Conservation (phyloP, 92 coral and sea anemone genomes). For the Heteractis magnifica region DNA sequence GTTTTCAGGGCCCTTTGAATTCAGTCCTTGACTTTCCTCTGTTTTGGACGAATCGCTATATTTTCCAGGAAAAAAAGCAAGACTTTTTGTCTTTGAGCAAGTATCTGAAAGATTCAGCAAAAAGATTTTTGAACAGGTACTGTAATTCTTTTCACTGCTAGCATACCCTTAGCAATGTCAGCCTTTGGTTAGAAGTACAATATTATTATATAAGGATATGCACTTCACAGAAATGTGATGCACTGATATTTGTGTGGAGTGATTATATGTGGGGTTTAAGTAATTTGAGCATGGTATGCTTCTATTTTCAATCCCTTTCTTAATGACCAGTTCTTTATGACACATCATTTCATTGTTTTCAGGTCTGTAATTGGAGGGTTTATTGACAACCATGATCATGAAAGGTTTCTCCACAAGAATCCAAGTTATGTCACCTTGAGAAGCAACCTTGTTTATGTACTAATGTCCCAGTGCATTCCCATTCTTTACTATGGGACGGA, state of each 20-base stretch:
- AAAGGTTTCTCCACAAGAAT: conserved; percentile 56
- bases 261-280: no score
- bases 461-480: conserved; percentile 75
- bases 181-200: no score
- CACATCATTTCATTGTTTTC: neutral
- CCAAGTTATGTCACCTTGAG: conserved; percentile 57
- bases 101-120: conserved; percentile 43
- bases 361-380: conserved; percentile 77
- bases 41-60: conserved; percentile 67
- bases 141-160: neutral
- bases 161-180: no score
- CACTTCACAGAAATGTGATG: no score
- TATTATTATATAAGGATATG: no score
- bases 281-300: no score
- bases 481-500: conserved; percentile 79
- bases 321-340: no score
- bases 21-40: conserved; percentile 70
- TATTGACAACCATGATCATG: conserved; percentile 76
- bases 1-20: conserved; percentile 64
- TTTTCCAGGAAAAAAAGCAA: conserved; percentile 66
- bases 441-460: conserved; percentile 57
- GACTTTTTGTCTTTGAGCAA: conserved; percentile 56
- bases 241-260: no score
- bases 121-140: conserved; percentile 53
- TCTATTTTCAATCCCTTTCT: no score